Evolutionary conservation across 2,797 vertebrate species (phyloP), one percentile per base, ranked within the genome.

Genomic region (Cuniculus paca): DNA sequence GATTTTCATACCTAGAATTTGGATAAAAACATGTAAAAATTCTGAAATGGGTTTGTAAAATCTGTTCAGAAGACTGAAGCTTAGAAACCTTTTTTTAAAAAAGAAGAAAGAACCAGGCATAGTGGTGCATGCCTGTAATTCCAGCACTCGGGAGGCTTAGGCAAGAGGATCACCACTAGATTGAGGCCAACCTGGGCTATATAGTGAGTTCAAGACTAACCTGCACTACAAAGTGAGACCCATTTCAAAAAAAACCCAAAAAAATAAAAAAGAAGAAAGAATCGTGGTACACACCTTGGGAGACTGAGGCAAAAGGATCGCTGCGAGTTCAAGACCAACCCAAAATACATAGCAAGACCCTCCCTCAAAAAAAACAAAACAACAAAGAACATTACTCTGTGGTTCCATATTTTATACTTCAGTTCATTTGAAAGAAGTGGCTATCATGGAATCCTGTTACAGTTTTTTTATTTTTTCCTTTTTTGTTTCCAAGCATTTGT

Each of bases 401-500:
- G 70, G 34, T 80, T 96, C 68, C 48, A 13, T 93, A 52, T 88
- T 93, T 94, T 96, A 63, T 91, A 70, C 42, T 94, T 96, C 4
- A 85, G 0, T 95, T 97, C 90, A 88, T 97, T 94, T 96, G 80
- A 94, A 96, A 97, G 87, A 93, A 96, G n/a, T 82, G 8, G 6
- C 77, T 95, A 65, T 82, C 36, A 9, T 84, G 94, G 82, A 63
- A 52, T 89, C 74, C 80, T 94, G 42, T 80, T 95, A 86, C 90
- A 89, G 28, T 16, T 95, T 83, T 90, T 97, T 2, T 83, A 48
- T 42, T 89, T 83, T 97, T 96, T 60, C 48, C 70, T 74, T 22
- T 95, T 94, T 97, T 79, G 84, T 97, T 96, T 93, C 93, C 50
- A 97, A 97, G 89, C 54, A 65, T 88, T 96, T 83, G 86, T 94